Percentiles rank a stretch among this genome's conserved stretches.
phyloP scores from a whole-genome alignment of 2,797 vertebrate genomes.

The Lacerta bilineata region DNA sequence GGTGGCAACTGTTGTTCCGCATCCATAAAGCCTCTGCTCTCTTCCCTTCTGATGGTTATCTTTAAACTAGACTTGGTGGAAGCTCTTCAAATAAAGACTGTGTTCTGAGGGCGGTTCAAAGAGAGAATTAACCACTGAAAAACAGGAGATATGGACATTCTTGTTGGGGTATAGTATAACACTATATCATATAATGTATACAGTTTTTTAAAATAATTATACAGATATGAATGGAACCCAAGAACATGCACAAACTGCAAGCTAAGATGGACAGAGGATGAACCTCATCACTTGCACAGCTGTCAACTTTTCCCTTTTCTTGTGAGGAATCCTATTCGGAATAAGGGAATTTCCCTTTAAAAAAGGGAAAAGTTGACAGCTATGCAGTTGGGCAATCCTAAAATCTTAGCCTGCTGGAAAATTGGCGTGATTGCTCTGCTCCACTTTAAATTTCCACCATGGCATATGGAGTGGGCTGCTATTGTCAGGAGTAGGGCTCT shows the following conservation, averaged over 20 bases:
- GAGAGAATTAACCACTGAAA: too few species aligned
- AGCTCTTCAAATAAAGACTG: too few species aligned
- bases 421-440: neutral
- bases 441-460: neutral
- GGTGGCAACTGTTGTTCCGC: too few species aligned
- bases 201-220: neutral
- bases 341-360: too few species aligned
- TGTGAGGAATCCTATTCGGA: too few species aligned
- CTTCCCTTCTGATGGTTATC: too few species aligned
- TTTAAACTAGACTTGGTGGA: too few species aligned
- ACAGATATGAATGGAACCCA: neutral
- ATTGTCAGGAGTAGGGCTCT: neutral
- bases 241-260: neutral
- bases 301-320: too few species aligned
- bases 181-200: neutral
- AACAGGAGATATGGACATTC: too few species aligned
- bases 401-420: neutral
- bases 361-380: too few species aligned
- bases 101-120: too few species aligned
- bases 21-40: too few species aligned
- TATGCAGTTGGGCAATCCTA: neutral
- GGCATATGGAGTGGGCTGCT: neutral
- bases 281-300: neutral
- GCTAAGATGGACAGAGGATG: neutral
- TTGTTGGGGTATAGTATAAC: neutral